These are phyloP conservation scores for Melanotaenia boesemani DNA, from an alignment of 2,797 vertebrate genomes.

Conservation along the genomic window DNA sequence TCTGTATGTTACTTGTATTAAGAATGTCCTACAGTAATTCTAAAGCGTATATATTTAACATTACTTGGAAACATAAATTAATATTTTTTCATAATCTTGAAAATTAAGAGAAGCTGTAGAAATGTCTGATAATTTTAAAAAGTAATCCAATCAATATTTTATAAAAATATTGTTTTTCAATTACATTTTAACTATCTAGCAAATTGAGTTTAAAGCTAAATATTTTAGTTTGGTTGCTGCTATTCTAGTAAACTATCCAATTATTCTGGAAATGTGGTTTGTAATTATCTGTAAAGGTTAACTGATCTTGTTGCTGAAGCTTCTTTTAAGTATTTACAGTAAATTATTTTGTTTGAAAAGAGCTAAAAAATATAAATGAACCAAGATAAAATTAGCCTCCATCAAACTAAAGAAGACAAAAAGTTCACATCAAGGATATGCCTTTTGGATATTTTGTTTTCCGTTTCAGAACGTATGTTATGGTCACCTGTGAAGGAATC, in stretches of 20 bases:
- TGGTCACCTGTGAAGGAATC: conserved; percentile 87
- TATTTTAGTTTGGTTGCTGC: not conserved
- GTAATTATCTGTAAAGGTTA: not conserved
- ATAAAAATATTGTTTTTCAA: not conserved
- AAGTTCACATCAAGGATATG: too few species aligned
- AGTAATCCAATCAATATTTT: not conserved
- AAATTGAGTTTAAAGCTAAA: not conserved
- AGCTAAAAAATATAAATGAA: not conserved
- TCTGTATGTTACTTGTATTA: not conserved
- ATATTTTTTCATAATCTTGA: not conserved
- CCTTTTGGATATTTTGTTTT: not conserved
- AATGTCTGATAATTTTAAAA: not conserved
- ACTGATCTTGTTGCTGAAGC: not conserved
- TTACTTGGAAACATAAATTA: not conserved
- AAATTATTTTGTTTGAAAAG: not conserved
- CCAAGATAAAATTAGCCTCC: not conserved
- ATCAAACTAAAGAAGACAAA: not conserved
- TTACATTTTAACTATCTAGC: not conserved
- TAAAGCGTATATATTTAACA: not conserved
- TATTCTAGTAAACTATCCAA: not conserved
- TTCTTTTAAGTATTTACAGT: not conserved
- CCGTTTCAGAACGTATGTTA: not conserved
- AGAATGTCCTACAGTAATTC: not conserved
- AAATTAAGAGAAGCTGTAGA: not conserved
- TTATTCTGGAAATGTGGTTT: not conserved